A percentile compares a stretch with the other conserved stretches of the same genome.
Conservation (phyloP, 2,797 vertebrate genomes). For the Pitangus sulphuratus region DNA sequence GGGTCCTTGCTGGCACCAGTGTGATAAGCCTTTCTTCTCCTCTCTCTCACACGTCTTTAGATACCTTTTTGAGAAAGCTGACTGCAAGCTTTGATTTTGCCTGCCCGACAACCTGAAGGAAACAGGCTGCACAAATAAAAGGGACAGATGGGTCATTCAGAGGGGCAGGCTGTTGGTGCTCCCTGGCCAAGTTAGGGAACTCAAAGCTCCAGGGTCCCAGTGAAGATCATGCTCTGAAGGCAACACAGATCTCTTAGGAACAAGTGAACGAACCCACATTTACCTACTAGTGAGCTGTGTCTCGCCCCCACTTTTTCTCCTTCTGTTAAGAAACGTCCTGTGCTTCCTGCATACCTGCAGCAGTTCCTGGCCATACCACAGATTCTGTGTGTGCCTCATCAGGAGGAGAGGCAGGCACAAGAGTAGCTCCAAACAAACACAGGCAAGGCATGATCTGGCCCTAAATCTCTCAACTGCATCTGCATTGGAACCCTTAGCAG, state of each 20-base stretch:
- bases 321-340: background rate
- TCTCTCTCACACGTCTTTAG: background rate
- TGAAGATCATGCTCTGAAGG: background rate
- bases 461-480: background rate
- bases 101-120: background rate
- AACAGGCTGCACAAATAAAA: background rate
- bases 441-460: background rate
- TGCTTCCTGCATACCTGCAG: background rate
- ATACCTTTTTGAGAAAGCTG: background rate
- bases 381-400: background rate
- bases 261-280: background rate
- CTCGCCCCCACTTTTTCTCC: background rate
- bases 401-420: background rate
- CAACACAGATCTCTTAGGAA: background rate
- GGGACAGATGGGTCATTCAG: background rate
- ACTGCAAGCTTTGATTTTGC: conserved; percentile 24
- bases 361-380: background rate
- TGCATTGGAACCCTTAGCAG: background rate
- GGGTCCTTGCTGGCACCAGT: background rate
- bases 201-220: background rate
- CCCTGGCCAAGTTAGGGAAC: background rate
- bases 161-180: background rate
- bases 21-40: background rate
- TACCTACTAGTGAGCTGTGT: background rate
- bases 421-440: background rate